Percentiles rank a stretch among this genome's conserved stretches.
These are phyloP conservation scores for Porites evermanni DNA, from an alignment of 92 coral and sea anemone species.

Conservation along the genomic window DNA sequence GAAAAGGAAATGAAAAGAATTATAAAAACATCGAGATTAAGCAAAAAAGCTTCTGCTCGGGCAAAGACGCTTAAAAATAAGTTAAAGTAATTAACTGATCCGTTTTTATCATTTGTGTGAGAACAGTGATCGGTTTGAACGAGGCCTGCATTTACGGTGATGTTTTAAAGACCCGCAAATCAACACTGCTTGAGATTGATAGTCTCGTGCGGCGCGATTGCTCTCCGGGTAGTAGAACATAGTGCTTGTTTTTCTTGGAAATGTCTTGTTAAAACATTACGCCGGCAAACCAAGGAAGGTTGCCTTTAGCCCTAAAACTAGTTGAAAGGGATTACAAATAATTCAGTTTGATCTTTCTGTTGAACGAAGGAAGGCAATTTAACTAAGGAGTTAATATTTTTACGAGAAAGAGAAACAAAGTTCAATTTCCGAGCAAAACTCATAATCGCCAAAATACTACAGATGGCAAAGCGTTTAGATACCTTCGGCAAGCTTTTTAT, in stretches of 20 bases:
- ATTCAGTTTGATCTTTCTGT: slow-evolving; percentile 65
- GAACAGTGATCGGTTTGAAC: slow-evolving; percentile 36
- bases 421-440: slow-evolving; percentile 75
- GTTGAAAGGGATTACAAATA: slow-evolving; percentile 80
- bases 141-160: background rate
- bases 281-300: slow-evolving; percentile 57
- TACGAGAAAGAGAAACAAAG: slow-evolving; percentile 41
- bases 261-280: slow-evolving; percentile 83
- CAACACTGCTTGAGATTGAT: slow-evolving; percentile 30
- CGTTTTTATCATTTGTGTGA: slow-evolving; percentile 30
- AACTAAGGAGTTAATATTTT: slow-evolving; percentile 35
- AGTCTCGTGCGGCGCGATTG: background rate
- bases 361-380: slow-evolving; percentile 40
- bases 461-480: slow-evolving; percentile 90
- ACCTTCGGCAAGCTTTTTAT: slow-evolving; percentile 83
- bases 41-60: slow-evolving; percentile 11
- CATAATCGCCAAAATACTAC: slow-evolving; percentile 63
- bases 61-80: slow-evolving; percentile 26
- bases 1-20: background rate
- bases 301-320: slow-evolving; percentile 46
- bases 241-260: slow-evolving; percentile 68
- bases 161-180: slow-evolving; percentile 34
- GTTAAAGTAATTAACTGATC: slow-evolving; percentile 39
- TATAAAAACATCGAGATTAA: background rate
- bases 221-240: background rate